Percentiles rank a stretch among this genome's conserved stretches.
phyloP scores from a whole-genome alignment of 2,888 invertebrate genomes.

The Gibbula magus region DNA sequence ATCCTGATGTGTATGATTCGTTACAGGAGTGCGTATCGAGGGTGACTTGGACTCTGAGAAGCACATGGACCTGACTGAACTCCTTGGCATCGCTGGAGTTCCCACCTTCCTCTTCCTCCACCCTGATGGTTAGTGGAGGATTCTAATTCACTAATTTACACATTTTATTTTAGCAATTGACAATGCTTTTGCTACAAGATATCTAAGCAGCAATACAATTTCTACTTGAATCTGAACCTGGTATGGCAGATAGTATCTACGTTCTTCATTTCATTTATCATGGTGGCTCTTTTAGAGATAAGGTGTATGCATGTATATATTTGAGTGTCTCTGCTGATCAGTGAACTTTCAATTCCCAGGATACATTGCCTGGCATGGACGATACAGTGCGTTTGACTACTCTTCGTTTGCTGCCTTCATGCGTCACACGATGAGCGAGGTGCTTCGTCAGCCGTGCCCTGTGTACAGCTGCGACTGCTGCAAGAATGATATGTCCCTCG shows the following conservation, averaged over 20 bases:
- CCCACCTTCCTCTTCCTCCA: conserved; percentile 73
- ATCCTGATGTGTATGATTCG: background rate
- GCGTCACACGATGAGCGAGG: conserved; percentile 68
- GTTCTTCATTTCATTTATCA: background rate
- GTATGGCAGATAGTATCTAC: too few relatives aligned
- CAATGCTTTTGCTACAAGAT: background rate
- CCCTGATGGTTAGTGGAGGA: conserved; percentile 69
- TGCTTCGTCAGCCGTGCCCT: conserved; percentile 57
- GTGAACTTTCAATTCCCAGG: conserved; percentile 54
- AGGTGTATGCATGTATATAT: background rate
- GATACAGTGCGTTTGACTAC: conserved; percentile 72
- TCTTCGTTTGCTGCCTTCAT: conserved; percentile 69
- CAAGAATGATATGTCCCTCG: conserved; percentile 59
- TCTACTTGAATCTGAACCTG: background rate
- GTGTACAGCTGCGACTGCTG: conserved; percentile 63
- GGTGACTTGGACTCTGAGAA: conserved; percentile 43
- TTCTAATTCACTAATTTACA: background rate
- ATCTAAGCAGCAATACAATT: background rate
- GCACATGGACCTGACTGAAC: conserved; percentile 66
- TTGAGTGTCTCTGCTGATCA: background rate
- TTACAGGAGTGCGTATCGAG: conserved; percentile 32
- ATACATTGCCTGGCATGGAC: conserved; percentile 74
- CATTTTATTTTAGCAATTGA: background rate
- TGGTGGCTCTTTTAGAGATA: background rate
- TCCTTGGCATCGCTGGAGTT: conserved; percentile 72